Evolutionary conservation across 2,888 invertebrate species (phyloP), one percentile per base, ranked within the genome.

Genomic region (Hybos culiciformis): DNA sequence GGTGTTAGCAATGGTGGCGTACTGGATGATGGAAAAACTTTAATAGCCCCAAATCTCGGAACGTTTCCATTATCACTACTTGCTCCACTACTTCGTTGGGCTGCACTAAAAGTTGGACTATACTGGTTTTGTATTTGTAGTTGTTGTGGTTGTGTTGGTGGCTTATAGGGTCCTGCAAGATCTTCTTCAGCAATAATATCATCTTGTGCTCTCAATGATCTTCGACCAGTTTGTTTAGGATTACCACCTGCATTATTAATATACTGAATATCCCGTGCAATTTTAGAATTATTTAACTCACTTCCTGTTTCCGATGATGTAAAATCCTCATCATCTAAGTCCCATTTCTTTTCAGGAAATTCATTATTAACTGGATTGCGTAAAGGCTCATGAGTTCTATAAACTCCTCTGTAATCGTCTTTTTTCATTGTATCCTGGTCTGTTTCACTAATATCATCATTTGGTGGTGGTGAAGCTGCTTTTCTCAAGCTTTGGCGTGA

Each of bases 321-420:
- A 24, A 70, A 61, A 41, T 75, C 66, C 61, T 78, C 78, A 54
- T 76, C 75, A 46, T 78, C 78, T 42, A 84, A 65, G 61, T 84
- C 84, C 79, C 82, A 83, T 47, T 77, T 75, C 64, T 85, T 85
- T 51, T 82, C 80, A 52, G 83, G 83, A 67, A 87, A 87, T 47
- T 83, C 83, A 53, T 79, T 73, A 48, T 79, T 72, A 32, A 88
- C 85, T 56, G 78, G 75, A 42, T 71, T 71, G 46, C 67, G 65
- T 51, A 90, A 66, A 41, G 90, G 90, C 68, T 91, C 90, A 59
- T 86, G 72, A 9, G 90, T 91, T 51, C 80, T 74, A 63, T 91
- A 91, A 41, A 79, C 78, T 63, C 76, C 80, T 59, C 90, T 88
- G 62, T 87, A 90, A 52, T 72, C 77, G 51, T 80, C 72, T 53